A percentile compares a stretch with the other conserved stretches of the same genome.
Evolutionary conservation across 2,113 vertebrate genomes (phyloP).

Genomic region (Pseudopodoces humilis): DNA sequence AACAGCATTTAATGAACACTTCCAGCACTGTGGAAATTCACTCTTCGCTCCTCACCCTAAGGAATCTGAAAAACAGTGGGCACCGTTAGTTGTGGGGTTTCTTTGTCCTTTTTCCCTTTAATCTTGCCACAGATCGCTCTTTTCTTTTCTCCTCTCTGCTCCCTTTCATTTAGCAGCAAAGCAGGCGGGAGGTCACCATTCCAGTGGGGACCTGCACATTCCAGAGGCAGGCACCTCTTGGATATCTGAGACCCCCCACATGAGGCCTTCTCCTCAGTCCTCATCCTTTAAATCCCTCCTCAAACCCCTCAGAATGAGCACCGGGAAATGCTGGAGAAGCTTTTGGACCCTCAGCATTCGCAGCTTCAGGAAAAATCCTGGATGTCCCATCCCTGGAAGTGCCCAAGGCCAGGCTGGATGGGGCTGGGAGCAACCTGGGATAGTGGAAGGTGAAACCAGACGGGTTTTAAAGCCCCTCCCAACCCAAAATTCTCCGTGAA

Average conservation of each 20-base stretch:
- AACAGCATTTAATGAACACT: constrained; percentile 28
- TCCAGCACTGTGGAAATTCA: constrained; percentile 3
- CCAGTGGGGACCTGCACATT: not conserved
- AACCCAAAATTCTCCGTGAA: not conserved
- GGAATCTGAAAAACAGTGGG: constrained; percentile 3
- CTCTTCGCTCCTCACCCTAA: not conserved
- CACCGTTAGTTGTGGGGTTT: not conserved
- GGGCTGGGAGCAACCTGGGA: not conserved
- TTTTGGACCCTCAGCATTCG: fast-evolving
- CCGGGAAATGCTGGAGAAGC: fast-evolving
- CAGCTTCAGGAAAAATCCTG: not conserved
- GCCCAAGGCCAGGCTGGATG: fast-evolving
- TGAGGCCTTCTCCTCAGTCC: fast-evolving
- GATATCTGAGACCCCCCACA: fast-evolving
- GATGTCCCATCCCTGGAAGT: not conserved
- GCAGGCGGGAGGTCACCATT: not conserved
- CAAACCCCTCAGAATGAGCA: fast-evolving
- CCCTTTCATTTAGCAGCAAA: not conserved
- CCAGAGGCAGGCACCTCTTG: fast-evolving
- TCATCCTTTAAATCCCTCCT: fast-evolving
- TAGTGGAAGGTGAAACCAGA: fast-evolving
- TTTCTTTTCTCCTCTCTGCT: not conserved
- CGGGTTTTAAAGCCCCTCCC: not conserved
- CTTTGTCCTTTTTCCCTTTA: not conserved
- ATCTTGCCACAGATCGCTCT: not conserved